A percentile compares a stretch with the other conserved stretches of the same genome.
Conservation (phyloP, 2,113 vertebrate genomes). For the Taxidea taxus region DNA sequence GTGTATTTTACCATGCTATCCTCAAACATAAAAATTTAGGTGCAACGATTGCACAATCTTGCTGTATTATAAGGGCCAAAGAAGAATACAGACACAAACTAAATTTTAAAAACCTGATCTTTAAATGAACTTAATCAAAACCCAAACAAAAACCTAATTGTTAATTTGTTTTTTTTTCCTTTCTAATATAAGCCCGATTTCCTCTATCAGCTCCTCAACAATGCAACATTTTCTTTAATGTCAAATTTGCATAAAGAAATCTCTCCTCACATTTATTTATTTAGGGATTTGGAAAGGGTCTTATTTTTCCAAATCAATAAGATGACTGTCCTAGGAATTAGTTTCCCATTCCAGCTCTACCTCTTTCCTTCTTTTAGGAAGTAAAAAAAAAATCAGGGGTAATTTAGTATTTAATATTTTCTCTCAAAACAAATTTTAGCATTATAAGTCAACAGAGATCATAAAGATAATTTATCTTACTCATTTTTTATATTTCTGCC, state of each 20-base stretch:
- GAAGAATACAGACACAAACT: background rate
- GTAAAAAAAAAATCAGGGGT: background rate
- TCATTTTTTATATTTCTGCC: background rate
- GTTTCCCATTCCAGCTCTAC: background rate
- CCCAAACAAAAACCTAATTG: background rate
- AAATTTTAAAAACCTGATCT: constrained; percentile 3
- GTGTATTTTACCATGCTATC: background rate
- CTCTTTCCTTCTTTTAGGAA: background rate
- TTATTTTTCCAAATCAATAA: constrained; percentile 20
- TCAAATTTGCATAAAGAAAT: constrained; percentile 48
- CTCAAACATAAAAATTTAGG: constrained; percentile 1
- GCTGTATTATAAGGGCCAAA: background rate
- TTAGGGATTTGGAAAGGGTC: background rate
- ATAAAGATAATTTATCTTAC: constrained; percentile 9
- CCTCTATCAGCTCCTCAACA: background rate
- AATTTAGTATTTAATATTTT: background rate
- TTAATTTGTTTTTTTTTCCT: background rate
- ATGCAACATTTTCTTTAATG: constrained; percentile 37
- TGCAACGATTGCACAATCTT: background rate
- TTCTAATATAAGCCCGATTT: background rate
- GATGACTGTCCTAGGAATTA: background rate
- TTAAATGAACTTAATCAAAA: constrained; percentile 3
- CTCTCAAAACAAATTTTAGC: constrained; percentile 14
- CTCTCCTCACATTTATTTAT: constrained; percentile 40
- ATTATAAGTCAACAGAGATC: background rate